phyloP scores from a whole-genome alignment of 2,113 vertebrate species.

The Xiphophorus hellerii region DNA sequence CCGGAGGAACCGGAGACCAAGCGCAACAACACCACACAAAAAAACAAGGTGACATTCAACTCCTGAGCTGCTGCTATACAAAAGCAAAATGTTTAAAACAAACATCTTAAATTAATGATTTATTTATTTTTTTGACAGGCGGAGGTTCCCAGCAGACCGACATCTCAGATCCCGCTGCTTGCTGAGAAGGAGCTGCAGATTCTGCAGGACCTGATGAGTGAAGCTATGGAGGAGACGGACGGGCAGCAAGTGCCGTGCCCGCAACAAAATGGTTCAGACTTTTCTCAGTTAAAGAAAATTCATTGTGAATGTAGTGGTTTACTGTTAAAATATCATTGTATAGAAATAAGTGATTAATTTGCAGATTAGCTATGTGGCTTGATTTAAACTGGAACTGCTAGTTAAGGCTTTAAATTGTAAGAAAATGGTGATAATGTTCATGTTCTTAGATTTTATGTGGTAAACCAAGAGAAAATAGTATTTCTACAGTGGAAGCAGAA shows the following conservation, averaged over 20 bases:
- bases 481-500: not conserved
- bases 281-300: not conserved
- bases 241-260: slow-evolving; percentile 70
- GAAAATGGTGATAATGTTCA: not conserved
- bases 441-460: not conserved
- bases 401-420: not conserved
- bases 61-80: not conserved
- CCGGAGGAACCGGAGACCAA: slow-evolving; percentile 81
- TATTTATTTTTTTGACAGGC: slow-evolving; percentile 72
- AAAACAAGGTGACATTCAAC: slow-evolving; percentile 82
- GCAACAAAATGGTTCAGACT: slow-evolving; percentile 83
- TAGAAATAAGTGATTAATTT: not conserved
- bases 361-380: not conserved
- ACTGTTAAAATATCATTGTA: not conserved
- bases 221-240: slow-evolving; percentile 96
- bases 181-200: slow-evolving; percentile 94
- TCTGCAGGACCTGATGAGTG: slow-evolving; percentile 95
- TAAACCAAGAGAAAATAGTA: not conserved
- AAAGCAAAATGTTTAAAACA: not conserved
- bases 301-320: not conserved
- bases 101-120: not conserved
- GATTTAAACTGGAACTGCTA: not conserved
- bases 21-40: slow-evolving; percentile 77
- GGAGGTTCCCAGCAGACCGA: slow-evolving; percentile 74
- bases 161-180: slow-evolving; percentile 83